Conservation (phyloP, 2,888 invertebrate species). For the Axea sp. region DNA sequence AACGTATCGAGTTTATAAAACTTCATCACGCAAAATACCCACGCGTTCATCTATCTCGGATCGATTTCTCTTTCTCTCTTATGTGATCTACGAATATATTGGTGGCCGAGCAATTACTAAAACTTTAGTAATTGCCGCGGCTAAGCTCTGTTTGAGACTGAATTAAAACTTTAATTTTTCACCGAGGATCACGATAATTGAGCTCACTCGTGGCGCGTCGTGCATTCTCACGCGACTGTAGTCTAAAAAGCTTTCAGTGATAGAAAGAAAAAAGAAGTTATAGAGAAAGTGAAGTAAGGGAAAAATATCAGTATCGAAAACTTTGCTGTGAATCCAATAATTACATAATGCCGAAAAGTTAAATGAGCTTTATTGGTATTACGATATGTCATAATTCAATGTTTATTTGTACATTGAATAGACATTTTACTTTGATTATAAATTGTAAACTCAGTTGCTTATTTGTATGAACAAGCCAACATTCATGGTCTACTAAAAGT, state of each 20-base stretch:
- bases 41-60: conserved; percentile 43
- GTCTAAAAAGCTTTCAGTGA: conserved; percentile 57
- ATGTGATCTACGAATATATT: conserved; percentile 54
- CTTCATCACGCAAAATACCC: conserved; percentile 68
- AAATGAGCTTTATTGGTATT: no score
- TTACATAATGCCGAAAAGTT: conserved; percentile 23
- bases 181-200: conserved; percentile 65
- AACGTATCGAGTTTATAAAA: conserved; percentile 66
- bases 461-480: no score
- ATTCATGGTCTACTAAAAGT: no score
- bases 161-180: conserved; percentile 77
- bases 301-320: conserved; percentile 24
- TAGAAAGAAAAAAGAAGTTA: conserved; percentile 19
- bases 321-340: conserved; percentile 27
- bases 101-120: conserved; percentile 70
- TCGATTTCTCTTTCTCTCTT: conserved; percentile 58
- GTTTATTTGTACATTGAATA: no score
- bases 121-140: conserved; percentile 73
- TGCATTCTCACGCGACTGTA: conserved; percentile 65
- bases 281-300: conserved; percentile 2
- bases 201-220: conserved; percentile 64
- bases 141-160: conserved; percentile 71
- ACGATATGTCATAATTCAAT: no score
- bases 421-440: no score
- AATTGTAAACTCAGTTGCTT: no score